These are phyloP conservation scores for Chaenogobius annularis DNA, from an alignment of 2,113 vertebrate species.

Conservation along the genomic window DNA sequence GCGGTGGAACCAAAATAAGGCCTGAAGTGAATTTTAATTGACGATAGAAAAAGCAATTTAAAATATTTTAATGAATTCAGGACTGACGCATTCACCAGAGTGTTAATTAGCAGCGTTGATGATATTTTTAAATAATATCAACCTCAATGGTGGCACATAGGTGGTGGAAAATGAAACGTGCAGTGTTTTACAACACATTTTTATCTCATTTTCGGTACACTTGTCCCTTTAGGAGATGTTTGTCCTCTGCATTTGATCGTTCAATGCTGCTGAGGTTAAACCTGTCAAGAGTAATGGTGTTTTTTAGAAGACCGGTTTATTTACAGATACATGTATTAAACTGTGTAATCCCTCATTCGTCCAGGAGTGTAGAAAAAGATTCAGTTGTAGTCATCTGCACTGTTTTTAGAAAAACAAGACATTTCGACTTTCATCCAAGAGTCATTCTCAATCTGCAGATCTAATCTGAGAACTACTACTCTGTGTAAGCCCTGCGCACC, in stretches of 20 bases:
- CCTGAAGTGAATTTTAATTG: conserved; percentile 1
- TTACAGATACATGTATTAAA: no score
- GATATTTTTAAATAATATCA: conserved; percentile 4
- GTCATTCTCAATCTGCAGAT: no score
- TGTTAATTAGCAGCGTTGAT: conserved; percentile 4
- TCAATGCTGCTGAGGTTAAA: not conserved
- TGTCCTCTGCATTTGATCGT: not conserved
- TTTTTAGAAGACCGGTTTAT: no score
- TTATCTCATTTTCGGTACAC: not conserved
- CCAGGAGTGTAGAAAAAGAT: no score
- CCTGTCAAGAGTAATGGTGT: no score
- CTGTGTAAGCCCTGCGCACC: no score
- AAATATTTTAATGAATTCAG: conserved; percentile 7
- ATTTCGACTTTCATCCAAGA: no score
- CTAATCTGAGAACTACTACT: no score
- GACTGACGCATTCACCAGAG: not conserved
- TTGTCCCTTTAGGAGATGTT: not conserved
- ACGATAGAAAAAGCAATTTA: not conserved
- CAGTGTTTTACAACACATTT: not conserved
- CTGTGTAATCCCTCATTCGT: no score
- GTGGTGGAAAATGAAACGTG: not conserved
- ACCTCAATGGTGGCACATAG: not conserved
- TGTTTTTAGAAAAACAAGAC: no score
- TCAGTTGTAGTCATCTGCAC: no score
- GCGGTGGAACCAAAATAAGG: not conserved